Percentiles rank a stretch among this genome's conserved stretches.
These are phyloP conservation scores for Myiotriccus ornatus DNA, from an alignment of 2,797 vertebrate species.

Conservation along the genomic window DNA sequence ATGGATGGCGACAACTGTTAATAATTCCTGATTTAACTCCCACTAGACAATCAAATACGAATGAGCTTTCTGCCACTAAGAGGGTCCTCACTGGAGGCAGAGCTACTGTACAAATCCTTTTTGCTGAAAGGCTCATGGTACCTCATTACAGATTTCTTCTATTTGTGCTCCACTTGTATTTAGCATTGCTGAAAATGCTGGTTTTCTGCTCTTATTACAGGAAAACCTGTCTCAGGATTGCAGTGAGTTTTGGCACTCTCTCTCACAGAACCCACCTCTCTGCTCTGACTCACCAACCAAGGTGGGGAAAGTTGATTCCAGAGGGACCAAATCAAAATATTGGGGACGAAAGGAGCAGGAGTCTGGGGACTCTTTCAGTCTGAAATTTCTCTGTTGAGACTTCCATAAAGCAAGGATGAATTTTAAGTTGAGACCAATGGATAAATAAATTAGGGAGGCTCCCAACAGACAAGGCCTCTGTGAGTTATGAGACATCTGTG, in stretches of 20 bases:
- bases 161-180: not conserved
- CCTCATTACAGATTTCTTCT: not conserved
- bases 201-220: not conserved
- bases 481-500: constrained; percentile 55
- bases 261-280: not conserved
- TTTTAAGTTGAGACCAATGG: constrained; percentile 20
- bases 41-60: constrained; percentile 20
- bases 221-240: not conserved
- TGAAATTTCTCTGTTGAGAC: not conserved
- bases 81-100: not conserved
- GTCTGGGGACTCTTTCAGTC: not conserved
- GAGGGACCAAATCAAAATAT: not conserved
- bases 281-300: not conserved
- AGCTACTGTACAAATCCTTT: constrained; percentile 10
- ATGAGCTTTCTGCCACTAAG: constrained; percentile 21
- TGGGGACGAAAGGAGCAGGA: not conserved
- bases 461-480: constrained; percentile 27
- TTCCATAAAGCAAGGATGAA: constrained; percentile 10
- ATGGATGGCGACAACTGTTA: constrained; percentile 12
- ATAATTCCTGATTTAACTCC: constrained; percentile 48
- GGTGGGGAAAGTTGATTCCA: not conserved
- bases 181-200: not conserved
- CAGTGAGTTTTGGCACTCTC: not conserved
- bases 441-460: constrained; percentile 47
- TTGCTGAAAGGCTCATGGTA: not conserved